Conservation (phyloP, 2,113 vertebrate genomes). For the Tinamus guttatus region DNA sequence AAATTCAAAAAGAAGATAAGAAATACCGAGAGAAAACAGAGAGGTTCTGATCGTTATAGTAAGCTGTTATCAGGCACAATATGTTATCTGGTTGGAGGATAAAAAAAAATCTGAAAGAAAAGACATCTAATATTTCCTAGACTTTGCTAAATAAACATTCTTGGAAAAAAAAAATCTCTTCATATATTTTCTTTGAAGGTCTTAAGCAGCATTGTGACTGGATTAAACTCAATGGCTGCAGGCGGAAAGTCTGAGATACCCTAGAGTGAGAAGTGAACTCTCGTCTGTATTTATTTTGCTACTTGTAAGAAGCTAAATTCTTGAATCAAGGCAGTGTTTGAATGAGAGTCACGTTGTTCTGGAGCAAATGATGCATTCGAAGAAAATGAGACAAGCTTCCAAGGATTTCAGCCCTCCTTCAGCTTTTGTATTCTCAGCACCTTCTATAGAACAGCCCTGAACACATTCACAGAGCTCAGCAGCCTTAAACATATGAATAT, state of each 20-base stretch:
- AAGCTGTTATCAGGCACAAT: background rate
- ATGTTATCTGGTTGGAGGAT: background rate
- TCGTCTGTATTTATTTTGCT: background rate
- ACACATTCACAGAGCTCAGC: accelerated
- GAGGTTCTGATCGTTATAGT: background rate
- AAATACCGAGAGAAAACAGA: background rate
- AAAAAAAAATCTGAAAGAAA: background rate
- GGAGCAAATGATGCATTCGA: background rate
- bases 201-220: background rate
- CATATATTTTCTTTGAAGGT: background rate
- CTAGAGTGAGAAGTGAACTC: background rate
- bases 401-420: background rate
- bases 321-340: background rate
- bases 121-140: too few relatives aligned
- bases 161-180: background rate
- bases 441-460: background rate
- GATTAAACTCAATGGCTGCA: background rate
- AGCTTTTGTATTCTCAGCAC: background rate
- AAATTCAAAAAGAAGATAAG: background rate
- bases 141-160: too few relatives aligned
- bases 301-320: background rate
- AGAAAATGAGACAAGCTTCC: background rate
- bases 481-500: background rate
- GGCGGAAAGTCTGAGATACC: background rate
- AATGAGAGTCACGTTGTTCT: background rate